Base-by-base conservation (phyloP, 1,140 invertebrate genomes). In the Drosophila parabipectinata region DNA sequence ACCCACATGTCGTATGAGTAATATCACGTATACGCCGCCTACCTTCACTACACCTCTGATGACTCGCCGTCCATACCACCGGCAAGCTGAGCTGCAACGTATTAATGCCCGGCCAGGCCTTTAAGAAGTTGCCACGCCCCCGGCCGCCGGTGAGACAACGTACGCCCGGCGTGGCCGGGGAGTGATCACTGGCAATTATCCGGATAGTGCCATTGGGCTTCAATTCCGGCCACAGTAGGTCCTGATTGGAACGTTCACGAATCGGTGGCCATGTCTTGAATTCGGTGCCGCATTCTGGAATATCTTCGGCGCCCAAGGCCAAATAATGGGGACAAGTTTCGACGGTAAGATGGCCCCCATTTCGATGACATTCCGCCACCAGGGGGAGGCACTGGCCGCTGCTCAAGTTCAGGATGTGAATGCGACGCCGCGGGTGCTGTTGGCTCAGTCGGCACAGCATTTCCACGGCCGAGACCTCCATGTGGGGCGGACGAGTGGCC, bases 261-360 rank as follows among this genome's bases (percentile, higher is more conserved):
- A 96, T 95, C 12, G 95, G 95, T 3, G 95, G 95, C 75, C 94
- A 95, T 61, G 95, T 96, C 88, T 96, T 96, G 68, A 93, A 96
- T 79, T 95, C 93, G 1, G 95, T 95, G 3, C 93, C 94, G 3
- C 93, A 93, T 34, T 93, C 90, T 9, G 94, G 94, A 21, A 96
- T 93, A 34, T 94, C 90, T 75, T 95, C 95, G 12, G 95, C 93
- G 32, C 92, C 91, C 8, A 96, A 80, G 1, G 93, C 93, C n/a
- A 96, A 91, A 87, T 96, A 96, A 84, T 96, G 95, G 59, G 95
- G 94, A 85, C 95, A 96, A 0, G 95, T 96, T 88, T 96, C 95
- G 0, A 94, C 94, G 0, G 95, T 95, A 14, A 96, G 88, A 24
- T 82, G 91, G 4, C 88, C 92, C 4, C 93, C 93, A 26, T 79